Evolutionary conservation across 2,888 invertebrate genomes (phyloP).

Genomic region (Acrocera orbiculus): DNA sequence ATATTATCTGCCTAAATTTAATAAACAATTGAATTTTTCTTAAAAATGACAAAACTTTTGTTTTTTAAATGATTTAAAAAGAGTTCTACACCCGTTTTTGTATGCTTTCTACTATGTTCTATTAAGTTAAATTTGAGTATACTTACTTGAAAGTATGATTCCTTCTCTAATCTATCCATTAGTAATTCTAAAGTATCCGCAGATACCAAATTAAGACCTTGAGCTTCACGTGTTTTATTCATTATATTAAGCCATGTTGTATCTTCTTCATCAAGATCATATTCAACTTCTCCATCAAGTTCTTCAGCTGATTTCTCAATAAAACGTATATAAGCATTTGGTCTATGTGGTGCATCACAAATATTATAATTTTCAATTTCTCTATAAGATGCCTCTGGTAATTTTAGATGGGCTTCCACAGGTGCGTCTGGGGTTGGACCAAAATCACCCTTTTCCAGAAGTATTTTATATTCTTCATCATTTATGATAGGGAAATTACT

Average conservation of each 20-base stretch:
- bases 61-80: no score
- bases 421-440: slow-evolving; percentile 25
- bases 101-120: no score
- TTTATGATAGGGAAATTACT: slow-evolving; percentile 53
- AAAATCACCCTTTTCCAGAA: slow-evolving; percentile 25
- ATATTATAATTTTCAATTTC: slow-evolving; percentile 63
- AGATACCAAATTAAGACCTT: slow-evolving; percentile 56
- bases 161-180: slow-evolving; percentile 96
- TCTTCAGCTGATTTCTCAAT: slow-evolving; percentile 91
- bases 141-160: slow-evolving; percentile 76
- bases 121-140: no score
- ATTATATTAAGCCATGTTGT: slow-evolving; percentile 82
- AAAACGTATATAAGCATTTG: slow-evolving; percentile 80
- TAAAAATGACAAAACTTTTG: no score
- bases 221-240: slow-evolving; percentile 62
- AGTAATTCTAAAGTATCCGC: slow-evolving; percentile 84
- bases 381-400: slow-evolving; percentile 52
- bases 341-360: slow-evolving; percentile 64
- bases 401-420: slow-evolving; percentile 33
- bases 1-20: no score
- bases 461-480: slow-evolving; percentile 39
- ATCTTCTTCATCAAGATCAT: slow-evolving; percentile 97
- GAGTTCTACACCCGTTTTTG: no score
- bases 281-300: slow-evolving; percentile 83
- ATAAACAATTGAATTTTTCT: no score